A percentile compares a stretch with the other conserved stretches of the same genome.
Conservation (phyloP, 1,140 invertebrate genomes). For the Panagrolaimus sp. region DNA sequence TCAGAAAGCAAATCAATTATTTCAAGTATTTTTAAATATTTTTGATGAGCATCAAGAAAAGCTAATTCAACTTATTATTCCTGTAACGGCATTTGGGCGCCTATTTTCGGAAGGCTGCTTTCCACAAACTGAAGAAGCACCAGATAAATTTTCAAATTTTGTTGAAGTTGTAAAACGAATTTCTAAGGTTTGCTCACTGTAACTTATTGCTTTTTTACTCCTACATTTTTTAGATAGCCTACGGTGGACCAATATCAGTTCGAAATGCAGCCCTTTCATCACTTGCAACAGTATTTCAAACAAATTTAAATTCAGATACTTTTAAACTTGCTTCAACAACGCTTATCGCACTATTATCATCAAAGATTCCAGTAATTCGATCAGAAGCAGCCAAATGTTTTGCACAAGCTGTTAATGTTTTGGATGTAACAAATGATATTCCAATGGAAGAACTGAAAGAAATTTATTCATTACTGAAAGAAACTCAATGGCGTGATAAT, state of each 20-base stretch:
- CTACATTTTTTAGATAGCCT: not conserved
- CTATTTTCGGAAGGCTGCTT: not conserved
- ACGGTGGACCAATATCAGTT: not conserved
- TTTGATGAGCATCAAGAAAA: not conserved
- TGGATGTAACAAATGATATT: slow-evolving; percentile 6
- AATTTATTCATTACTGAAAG: not conserved
- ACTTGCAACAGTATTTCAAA: not conserved
- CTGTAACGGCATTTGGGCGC: not conserved
- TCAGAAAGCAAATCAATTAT: not conserved
- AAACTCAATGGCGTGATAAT: not conserved
- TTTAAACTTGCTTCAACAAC: not conserved
- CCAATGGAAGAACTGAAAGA: not conserved
- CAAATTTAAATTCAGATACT: not conserved
- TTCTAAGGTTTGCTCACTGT: not conserved
- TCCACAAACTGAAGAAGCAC: not conserved
- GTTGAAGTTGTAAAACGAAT: not conserved
- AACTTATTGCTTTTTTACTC: not conserved
- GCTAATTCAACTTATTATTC: not conserved
- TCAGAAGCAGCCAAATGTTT: not conserved
- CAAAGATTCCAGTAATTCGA: not conserved
- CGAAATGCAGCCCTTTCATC: not conserved
- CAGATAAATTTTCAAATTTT: not conserved
- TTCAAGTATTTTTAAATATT: not conserved
- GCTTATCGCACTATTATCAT: not conserved
- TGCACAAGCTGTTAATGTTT: not conserved